Conservation (phyloP, 2,113 vertebrate species). For the Hippopotamus amphibius region DNA sequence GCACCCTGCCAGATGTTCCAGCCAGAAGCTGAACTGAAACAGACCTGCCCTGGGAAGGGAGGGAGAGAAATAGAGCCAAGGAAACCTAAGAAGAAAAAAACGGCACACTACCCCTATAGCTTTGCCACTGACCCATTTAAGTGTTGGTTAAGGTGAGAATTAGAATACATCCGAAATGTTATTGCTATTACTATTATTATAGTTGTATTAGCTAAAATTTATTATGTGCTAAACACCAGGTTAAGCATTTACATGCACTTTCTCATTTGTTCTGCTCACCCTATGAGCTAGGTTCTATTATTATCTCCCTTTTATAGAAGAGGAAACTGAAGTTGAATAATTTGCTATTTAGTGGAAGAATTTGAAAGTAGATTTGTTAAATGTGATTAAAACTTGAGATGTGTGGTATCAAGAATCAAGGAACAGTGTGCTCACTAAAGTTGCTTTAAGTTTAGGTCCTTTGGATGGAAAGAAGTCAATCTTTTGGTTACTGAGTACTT, state of each 20-base stretch:
- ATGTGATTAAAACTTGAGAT: conserved; percentile 26
- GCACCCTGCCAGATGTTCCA: conserved; percentile 68
- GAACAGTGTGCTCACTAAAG: neutral
- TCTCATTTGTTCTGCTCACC: neutral
- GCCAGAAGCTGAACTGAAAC: conserved; percentile 75
- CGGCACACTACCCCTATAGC: neutral
- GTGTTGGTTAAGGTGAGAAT: conserved; percentile 30
- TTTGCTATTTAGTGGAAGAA: neutral
- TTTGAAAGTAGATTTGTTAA: neutral
- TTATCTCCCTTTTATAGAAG: neutral
- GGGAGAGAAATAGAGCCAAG: conserved; percentile 61
- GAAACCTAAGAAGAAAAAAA: conserved; percentile 66
- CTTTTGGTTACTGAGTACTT: neutral
- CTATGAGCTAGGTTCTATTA: neutral
- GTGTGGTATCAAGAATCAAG: neutral
- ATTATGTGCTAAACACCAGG: neutral
- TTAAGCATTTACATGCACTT: neutral
- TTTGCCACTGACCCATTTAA: neutral
- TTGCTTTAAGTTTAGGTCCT: neutral
- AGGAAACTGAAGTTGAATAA: conserved; percentile 4
- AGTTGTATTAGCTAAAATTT: conserved; percentile 14
- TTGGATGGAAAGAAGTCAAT: neutral
- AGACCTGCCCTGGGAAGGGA: conserved; percentile 62
- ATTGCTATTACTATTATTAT: neutral
- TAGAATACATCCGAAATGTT: conserved; percentile 9